Base-by-base conservation (phyloP, 2,797 vertebrate genomes). In the Poecile montanus region DNA sequence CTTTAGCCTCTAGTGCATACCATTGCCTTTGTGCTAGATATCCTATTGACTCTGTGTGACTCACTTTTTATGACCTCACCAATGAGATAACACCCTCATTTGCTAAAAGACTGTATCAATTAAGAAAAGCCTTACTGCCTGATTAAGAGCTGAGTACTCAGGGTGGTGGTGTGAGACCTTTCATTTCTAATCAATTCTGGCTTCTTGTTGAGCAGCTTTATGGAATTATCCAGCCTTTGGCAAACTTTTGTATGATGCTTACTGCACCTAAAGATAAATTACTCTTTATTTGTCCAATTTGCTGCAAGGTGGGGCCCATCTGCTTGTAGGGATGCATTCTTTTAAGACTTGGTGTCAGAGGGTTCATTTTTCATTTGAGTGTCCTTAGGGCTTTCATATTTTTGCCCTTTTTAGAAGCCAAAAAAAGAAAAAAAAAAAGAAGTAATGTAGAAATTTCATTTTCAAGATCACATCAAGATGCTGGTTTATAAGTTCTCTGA, bases 61-160 rank as follows among this genome's bases (percentile, higher is more conserved):
- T 97, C 94, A 95, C 47, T 42, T 81, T 94, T 86, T 85, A 80
- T 96, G 93, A 95, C 92, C 66, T 95, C 95, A 95, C 70, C 57
- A 66, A 82, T 38, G 60, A 95, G 94, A 96, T 97, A 95, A 93
- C 77, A 95, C 56, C 44, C 74, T 93, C 29, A 50, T 91, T 93
- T 0, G 29, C 86, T 91, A 93, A 94, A 63, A 75, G 62, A 23
- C 61, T 92, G 0, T 78, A 88, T 85, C 93, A 96, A 95, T 94
- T 94, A 93, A 88, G 89, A 81, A 96, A 97, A 96, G 79, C 56
- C 78, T 63, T 95, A 54, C 65, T 95, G 82, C 42, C 72, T 77
- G 92, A 94, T 94, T 95, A 94, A 89, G 57, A 89, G n/a, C 80
- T 97, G 93, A 96, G 94, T 94, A 77, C 88, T 91, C 79, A 96